Conservation (phyloP, 2,888 invertebrate genomes). For the Stenchaetothrips biformis region DNA sequence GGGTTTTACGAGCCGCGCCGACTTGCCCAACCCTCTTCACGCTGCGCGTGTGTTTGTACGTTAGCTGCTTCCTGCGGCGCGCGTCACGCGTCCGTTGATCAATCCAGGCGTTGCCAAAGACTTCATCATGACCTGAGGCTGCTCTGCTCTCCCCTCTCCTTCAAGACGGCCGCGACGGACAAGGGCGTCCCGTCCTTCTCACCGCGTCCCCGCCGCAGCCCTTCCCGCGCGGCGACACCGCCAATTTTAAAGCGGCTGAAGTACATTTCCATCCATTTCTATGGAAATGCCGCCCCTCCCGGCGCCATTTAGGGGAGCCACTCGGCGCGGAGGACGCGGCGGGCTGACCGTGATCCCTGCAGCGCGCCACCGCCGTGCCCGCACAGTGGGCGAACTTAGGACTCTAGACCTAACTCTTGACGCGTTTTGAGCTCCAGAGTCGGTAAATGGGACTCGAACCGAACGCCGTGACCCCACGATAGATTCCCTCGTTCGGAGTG, state of each 20-base stretch:
- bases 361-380: background rate
- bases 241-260: background rate
- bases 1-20: no score
- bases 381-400: no score
- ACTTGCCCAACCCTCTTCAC: no score
- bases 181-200: background rate
- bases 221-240: background rate
- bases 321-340: background rate
- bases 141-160: background rate
- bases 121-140: background rate
- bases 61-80: no score
- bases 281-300: background rate
- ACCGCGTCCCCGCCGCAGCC: background rate
- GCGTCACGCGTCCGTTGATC: no score
- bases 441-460: no score
- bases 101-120: background rate
- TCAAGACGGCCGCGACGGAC: background rate
- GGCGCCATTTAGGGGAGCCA: background rate
- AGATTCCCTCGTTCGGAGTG: no score
- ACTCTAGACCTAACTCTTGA: no score
- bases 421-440: no score
- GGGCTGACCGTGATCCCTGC: background rate
- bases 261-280: slow-evolving; percentile 19
- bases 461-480: no score
- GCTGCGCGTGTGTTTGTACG: no score